These are phyloP conservation scores for Palythoa grandis DNA, from an alignment of 92 coral and sea anemone species.

Conservation along the genomic window DNA sequence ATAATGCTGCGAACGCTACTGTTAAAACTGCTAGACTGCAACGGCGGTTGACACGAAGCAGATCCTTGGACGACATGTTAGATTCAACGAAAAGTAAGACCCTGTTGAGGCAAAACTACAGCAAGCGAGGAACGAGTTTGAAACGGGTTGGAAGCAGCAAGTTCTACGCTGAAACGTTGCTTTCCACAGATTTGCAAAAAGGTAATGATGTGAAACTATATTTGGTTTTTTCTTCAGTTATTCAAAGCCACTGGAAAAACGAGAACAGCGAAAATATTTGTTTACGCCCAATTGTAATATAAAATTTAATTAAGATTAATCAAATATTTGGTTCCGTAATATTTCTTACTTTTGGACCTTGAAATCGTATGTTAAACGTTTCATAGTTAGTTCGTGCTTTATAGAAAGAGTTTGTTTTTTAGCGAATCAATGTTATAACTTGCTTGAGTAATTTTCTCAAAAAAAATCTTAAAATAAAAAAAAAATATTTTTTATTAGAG, in stretches of 20 bases:
- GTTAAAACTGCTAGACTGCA: conserved; percentile 43
- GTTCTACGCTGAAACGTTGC: conserved; percentile 77
- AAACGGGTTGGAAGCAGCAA: conserved; percentile 87
- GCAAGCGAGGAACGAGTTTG: conserved; percentile 56
- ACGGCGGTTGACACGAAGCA: conserved; percentile 88
- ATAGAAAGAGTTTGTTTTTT: too few relatives aligned
- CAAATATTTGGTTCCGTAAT: too few relatives aligned
- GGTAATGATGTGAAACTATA: conserved; percentile 51
- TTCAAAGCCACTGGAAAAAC: neutral
- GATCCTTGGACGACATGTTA: conserved; percentile 92
- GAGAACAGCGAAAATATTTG: neutral
- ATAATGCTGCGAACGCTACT: conserved; percentile 32
- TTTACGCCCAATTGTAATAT: too few relatives aligned
- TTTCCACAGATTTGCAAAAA: conserved; percentile 59
- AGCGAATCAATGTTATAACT: too few relatives aligned
- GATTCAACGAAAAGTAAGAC: conserved; percentile 46
- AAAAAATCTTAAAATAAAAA: too few relatives aligned
- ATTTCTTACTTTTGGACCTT: too few relatives aligned
- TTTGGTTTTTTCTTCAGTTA: neutral
- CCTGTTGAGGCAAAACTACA: conserved; percentile 43
- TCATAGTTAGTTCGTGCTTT: too few relatives aligned
- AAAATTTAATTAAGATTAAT: too few relatives aligned
- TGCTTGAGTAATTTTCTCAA: too few relatives aligned
- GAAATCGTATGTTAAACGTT: too few relatives aligned
- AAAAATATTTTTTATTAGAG: too few relatives aligned